Conservation (phyloP, 2,888 invertebrate species). For the Harpalus rubripes region DNA sequence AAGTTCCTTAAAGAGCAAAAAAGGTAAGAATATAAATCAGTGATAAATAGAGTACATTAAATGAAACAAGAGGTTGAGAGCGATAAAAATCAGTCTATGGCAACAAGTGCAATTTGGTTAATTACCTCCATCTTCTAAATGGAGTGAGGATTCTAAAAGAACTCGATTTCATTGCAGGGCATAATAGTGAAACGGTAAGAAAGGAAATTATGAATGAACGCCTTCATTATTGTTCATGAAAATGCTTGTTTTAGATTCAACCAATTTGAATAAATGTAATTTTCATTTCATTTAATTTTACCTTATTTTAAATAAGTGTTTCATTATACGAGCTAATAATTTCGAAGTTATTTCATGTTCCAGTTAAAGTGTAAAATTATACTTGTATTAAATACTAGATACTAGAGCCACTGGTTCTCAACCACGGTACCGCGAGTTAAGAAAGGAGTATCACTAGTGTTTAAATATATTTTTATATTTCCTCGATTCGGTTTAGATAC, state of each 20-base stretch:
- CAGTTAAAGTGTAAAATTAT: too few species aligned
- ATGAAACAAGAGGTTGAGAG: slow-evolving; percentile 31
- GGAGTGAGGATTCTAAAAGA: slow-evolving; percentile 30
- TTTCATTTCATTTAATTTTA: slow-evolving; percentile 18
- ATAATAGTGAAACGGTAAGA: slow-evolving; percentile 34
- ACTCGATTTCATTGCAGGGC: slow-evolving; percentile 25
- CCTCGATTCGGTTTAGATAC: too few species aligned
- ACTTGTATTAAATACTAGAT: too few species aligned
- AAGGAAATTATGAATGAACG: slow-evolving; percentile 34
- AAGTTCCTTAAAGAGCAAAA: not conserved
- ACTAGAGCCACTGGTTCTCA: too few species aligned
- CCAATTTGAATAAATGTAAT: slow-evolving; percentile 29
- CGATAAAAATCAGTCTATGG: slow-evolving; percentile 41
- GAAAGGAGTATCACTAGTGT: too few species aligned
- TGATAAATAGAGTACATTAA: slow-evolving; percentile 26
- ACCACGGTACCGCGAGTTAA: too few species aligned
- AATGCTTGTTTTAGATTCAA: slow-evolving; percentile 29
- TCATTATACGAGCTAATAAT: not conserved
- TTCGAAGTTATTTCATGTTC: too few species aligned
- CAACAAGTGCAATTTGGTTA: slow-evolving; percentile 44
- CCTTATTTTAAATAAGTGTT: not conserved
- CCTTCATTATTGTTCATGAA: slow-evolving; percentile 44
- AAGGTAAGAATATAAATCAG: slow-evolving; percentile 21
- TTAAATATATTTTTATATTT: too few species aligned
- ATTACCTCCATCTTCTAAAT: slow-evolving; percentile 48